Evolutionary conservation across 2,888 invertebrate species (phyloP), one percentile per base, ranked within the genome.

Genomic region (Heliconius sara): DNA sequence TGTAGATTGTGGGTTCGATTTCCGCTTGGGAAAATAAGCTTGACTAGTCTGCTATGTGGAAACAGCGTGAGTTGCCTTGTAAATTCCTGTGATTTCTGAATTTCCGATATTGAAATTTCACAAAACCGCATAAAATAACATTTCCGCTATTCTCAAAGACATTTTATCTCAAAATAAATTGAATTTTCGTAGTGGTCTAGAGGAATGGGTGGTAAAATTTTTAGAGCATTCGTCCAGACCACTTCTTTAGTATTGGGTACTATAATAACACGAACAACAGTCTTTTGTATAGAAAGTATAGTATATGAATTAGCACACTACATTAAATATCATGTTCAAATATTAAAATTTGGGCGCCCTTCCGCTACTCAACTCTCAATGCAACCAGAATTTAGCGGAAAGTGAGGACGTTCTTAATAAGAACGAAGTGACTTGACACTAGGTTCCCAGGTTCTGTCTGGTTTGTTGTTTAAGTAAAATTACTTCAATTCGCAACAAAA

Each of bases 171-270:
- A 77, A 77, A 79, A 74, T 47, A 80, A 79, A 79, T 81, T 81
- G 77, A 79, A 77, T 79, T 73, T 74, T 79, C 73, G 34, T 68
- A 27, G 68, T 63, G 19, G 30, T 34, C 76, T 63, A 30, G 43
- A 25, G 67, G 52, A 72, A 60, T 73, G 65, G 68, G 71, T 7
- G 52, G 72, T 30, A 75, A 75, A 81, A 75, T 79, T 83, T 83
- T 82, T 82, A 79, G 80, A 70, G 65, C 75, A 65, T 66, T 73
- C 78, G 75, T 79, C 79, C 72, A 74, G 71, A 52, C 79, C 74
- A 52, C 27, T 63, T 52, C 39, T 34, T 43, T 16, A 16, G 5
- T 12, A 25, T 60, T 68, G 57, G 63, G 12, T 76, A 78, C 80
- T 63, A 79, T 47, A n/a, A 63, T 60, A 57, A 47, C 65, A 34